Conservation (phyloP, 2,888 invertebrate species). For the Camponotus fellah region DNA sequence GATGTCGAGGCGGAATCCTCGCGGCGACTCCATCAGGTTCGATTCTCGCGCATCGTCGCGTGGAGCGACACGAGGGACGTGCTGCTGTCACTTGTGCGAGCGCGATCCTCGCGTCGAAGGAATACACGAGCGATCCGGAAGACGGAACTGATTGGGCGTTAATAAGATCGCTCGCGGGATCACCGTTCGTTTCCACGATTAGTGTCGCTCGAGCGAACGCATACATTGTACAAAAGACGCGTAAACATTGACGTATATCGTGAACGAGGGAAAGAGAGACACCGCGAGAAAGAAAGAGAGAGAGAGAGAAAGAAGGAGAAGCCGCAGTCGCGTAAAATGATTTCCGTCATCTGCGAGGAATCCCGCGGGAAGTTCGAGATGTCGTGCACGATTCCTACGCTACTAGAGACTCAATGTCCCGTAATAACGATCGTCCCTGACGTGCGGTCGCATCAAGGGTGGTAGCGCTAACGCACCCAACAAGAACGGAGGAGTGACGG, state of each 20-base stretch:
- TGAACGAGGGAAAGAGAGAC: not conserved
- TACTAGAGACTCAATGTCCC: slow-evolving; percentile 10
- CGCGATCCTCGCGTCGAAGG: not conserved
- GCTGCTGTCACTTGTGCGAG: not conserved
- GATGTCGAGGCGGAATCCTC: slow-evolving; percentile 24
- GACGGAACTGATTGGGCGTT: not conserved
- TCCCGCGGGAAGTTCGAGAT: slow-evolving; percentile 12
- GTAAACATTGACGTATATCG: slow-evolving; percentile 21
- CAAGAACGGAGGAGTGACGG: not conserved
- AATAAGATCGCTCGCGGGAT: not conserved
- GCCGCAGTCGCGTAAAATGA: slow-evolving; percentile 22
- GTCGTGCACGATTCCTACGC: not conserved
- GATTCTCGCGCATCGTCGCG: slow-evolving; percentile 18
- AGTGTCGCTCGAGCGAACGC: not conserved
- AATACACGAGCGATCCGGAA: not conserved
- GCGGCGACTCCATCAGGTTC: slow-evolving; percentile 5
- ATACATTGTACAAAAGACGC: not conserved
- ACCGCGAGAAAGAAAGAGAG: not conserved
- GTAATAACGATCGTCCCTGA: slow-evolving; percentile 40
- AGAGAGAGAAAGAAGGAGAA: not conserved
- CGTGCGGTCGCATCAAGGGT: slow-evolving; percentile 27
- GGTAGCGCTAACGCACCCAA: slow-evolving; percentile 30
- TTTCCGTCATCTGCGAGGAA: not conserved
- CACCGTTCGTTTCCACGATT: not conserved
- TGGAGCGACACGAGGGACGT: slow-evolving; percentile 29